Conservation (phyloP, 2,797 vertebrate genomes). For the Erethizon dorsatum region DNA sequence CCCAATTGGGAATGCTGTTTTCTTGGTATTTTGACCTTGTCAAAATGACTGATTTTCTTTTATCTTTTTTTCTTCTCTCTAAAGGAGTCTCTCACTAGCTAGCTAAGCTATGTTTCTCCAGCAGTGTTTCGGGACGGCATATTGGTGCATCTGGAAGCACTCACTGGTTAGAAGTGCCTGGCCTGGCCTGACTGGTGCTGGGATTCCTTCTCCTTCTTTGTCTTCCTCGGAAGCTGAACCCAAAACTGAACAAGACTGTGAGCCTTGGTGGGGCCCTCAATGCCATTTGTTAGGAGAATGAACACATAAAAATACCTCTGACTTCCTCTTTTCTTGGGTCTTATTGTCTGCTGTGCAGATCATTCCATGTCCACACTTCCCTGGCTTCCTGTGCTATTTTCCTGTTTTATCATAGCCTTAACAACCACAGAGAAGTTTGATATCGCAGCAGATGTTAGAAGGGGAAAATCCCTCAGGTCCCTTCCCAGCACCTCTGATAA, state of each 20-base stretch:
- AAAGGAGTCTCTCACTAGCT: slow-evolving; percentile 65
- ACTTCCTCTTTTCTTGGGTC: slow-evolving; percentile 71
- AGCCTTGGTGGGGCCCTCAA: background rate
- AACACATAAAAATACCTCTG: slow-evolving; percentile 37
- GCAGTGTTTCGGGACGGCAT: slow-evolving; percentile 43
- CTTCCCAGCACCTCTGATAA: background rate
- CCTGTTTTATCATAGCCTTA: slow-evolving; percentile 63
- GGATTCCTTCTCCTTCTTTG: slow-evolving; percentile 40
- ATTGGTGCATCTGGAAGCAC: slow-evolving; percentile 76
- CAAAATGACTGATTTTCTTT: slow-evolving; percentile 78
- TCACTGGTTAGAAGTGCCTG: slow-evolving; percentile 47
- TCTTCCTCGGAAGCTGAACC: slow-evolving; percentile 30
- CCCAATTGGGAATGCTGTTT: slow-evolving; percentile 80
- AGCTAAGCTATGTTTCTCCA: slow-evolving; percentile 65
- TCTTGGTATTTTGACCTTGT: slow-evolving; percentile 85
- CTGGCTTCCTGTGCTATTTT: slow-evolving; percentile 75
- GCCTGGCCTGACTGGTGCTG: slow-evolving; percentile 38
- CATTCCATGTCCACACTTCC: slow-evolving; percentile 65
- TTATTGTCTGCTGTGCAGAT: slow-evolving; percentile 65
- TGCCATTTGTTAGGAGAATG: background rate
- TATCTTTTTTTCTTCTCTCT: background rate
- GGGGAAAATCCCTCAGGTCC: background rate
- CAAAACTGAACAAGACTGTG: background rate
- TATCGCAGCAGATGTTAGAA: background rate
- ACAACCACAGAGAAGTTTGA: background rate